Conservation (phyloP, 2,888 invertebrate genomes). For the Leucozona laternaria region DNA sequence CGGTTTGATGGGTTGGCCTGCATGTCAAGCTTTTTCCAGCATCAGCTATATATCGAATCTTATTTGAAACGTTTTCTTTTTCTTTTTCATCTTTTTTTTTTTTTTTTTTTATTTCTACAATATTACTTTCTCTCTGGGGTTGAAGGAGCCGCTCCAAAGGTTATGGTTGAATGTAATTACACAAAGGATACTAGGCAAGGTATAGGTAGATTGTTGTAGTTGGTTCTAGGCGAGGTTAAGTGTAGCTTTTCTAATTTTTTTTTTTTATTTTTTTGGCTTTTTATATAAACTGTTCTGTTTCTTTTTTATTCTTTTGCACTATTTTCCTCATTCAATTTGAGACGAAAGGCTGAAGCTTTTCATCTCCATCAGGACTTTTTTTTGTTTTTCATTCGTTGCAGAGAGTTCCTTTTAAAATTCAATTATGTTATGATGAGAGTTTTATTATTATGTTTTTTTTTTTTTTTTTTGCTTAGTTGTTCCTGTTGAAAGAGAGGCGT, state of each 20-base stretch:
- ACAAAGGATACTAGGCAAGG: constrained; percentile 32
- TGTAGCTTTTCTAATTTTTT: constrained; percentile 20
- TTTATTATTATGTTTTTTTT: constrained; percentile 39
- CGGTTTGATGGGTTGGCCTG: constrained; percentile 14
- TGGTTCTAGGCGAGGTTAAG: constrained; percentile 18
- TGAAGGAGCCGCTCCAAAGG: constrained; percentile 40
- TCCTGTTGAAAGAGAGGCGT: constrained; percentile 34
- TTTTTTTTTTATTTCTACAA: constrained; percentile 3
- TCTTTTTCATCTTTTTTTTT: constrained; percentile 6
- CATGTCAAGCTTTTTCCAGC: constrained; percentile 55
- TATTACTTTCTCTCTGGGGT: constrained; percentile 53
- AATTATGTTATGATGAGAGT: constrained; percentile 70
- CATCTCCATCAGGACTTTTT: constrained; percentile 15
- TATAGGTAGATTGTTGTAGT: neutral
- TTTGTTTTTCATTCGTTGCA: constrained; percentile 15
- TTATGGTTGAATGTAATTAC: constrained; percentile 60
- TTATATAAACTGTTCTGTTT: constrained; percentile 19
- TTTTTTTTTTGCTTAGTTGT: constrained; percentile 32
- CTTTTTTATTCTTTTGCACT: constrained; percentile 50
- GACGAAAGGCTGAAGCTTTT: constrained; percentile 53
- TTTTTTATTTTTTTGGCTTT: constrained; percentile 4
- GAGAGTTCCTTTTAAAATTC: constrained; percentile 63
- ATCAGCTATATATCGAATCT: constrained; percentile 19
- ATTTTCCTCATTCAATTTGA: constrained; percentile 55
- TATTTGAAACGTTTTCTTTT: constrained; percentile 17